phyloP scores from a whole-genome alignment of 2,797 vertebrate species.

The Malacoraja senta region DNA sequence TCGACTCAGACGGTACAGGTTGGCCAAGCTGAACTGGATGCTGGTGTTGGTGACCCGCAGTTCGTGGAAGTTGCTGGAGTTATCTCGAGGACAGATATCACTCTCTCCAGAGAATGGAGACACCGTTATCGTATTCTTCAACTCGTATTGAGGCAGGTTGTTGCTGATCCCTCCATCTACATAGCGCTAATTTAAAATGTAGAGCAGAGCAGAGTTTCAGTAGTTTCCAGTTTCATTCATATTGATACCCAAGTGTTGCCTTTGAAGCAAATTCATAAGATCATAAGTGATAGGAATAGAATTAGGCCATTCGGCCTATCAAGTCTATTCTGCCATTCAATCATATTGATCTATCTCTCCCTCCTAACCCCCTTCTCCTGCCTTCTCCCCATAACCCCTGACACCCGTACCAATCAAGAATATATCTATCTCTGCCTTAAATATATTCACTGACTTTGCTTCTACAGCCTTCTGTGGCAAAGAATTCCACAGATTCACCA shows the following conservation, averaged over 20 bases:
- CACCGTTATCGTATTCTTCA: conserved; percentile 79
- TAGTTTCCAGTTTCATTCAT: not conserved
- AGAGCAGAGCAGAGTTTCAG: not conserved
- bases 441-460: no score
- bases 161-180: conserved; percentile 79
- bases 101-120: conserved; percentile 83
- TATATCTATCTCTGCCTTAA: no score
- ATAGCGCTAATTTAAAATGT: conserved; percentile 63
- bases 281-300: no score
- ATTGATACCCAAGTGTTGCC: not conserved
- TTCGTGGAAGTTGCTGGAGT: conserved; percentile 72
- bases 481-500: no score
- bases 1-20: conserved; percentile 65
- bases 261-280: not conserved
- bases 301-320: no score
- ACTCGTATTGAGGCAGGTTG: conserved; percentile 67
- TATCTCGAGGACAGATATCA: conserved; percentile 82
- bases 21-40: conserved; percentile 72
- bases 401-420: no score
- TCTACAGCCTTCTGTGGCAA: no score
- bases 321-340: no score
- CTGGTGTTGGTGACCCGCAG: conserved; percentile 72
- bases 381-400: no score
- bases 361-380: no score
- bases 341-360: no score